Base-by-base conservation (phyloP, 2,797 vertebrate genomes). In the Gallinago nigripennis region DNA sequence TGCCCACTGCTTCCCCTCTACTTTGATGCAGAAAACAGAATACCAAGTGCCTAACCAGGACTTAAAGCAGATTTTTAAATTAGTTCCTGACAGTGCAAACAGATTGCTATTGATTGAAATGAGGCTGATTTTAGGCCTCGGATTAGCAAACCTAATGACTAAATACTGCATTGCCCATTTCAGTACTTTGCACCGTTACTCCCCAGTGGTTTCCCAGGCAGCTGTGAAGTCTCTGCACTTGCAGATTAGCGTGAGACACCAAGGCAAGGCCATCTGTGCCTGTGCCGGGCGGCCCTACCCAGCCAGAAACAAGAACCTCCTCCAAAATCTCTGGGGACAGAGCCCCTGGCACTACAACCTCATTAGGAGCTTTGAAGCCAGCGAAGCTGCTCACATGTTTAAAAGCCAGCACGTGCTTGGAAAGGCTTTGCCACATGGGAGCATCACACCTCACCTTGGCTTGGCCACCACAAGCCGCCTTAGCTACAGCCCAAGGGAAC, bases 61-160 rank as follows among this genome's bases (percentile, higher is more conserved):
- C 95, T 97, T 96, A 96, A 95, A 95, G 96, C 91, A 96, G 95
- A 96, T 96, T 97, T 97, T 97, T 97, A 97, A 96, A 97, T 97
- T 97, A 97, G 95, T 70, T 95, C 95, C 97, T 97, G 95, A 95
- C 97, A 96, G 95, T 23, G 97, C 97, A 95, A 97, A 95, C 96
- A 97, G 97, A 97, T 91, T 97, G 96, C 94, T 96, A 95, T 95
- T 91, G 97, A 97, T 96, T 95, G 95, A 96, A 95, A 96, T 19
- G 96, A 96, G 94, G 90, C 93, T 88, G 95, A 95, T 96, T 97
- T 94, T 82, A 95, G 95, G 92, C 89, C 94, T n/a, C 8, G 94
- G 96, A 97, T 94, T 95, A 97, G 95, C 95, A 92, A 83, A 71
- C 50, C 96, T 96, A 95, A 96, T 96, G 95, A 92, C 95, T 94